Base-by-base conservation (phyloP, 2,797 vertebrate species). In the Pseudomugil tenellus region DNA sequence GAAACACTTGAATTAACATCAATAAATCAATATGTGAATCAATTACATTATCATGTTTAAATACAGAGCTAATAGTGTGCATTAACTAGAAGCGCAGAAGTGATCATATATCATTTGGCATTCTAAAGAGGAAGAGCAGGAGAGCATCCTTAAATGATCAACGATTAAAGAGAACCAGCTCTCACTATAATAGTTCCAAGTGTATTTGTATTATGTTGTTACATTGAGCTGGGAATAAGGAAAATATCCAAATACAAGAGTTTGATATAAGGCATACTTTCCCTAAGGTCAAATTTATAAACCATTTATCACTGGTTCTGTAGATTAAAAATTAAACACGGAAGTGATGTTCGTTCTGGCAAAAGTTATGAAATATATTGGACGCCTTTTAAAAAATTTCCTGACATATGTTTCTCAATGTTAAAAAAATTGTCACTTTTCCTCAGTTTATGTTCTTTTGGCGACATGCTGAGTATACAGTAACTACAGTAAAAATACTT, bases 21-120 rank as follows among this genome's bases (percentile, higher is more conserved):
- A 92, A 93, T 93, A 94, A 94, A 95, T 95, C 93, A 92, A 92
- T 93, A 93, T 94, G 91, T 88, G 92, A 95, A 95, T 94, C 94
- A 95, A 91, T 92, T 93, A 94, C 91, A 93, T 94, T 94, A 91
- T 93, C 87, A 87, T 91, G 92, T 93, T 87, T 93, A 93, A 93
- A 84, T 68, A 89, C 87, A 92, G 91, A 87, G 88, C 93, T 92
- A 93, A 95, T 92, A 92, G 89, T 94, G 91, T 91, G 51, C 85
- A 87, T 88, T 88, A 92, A 93, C 86, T 55, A 59, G 81, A 64
- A 74, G 34, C 62, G 84, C 73, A 77, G 89, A 89, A 90, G 91
- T 89, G 80, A 87, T 92, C 87, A 77, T 94, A 91, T 85, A 94
- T 88, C 91, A 77, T 84, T 86, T 78, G 72, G 86, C 74, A 76